These are phyloP conservation scores for Sarcophaga variegata DNA, from an alignment of 2,888 invertebrate species.

Conservation along the genomic window DNA sequence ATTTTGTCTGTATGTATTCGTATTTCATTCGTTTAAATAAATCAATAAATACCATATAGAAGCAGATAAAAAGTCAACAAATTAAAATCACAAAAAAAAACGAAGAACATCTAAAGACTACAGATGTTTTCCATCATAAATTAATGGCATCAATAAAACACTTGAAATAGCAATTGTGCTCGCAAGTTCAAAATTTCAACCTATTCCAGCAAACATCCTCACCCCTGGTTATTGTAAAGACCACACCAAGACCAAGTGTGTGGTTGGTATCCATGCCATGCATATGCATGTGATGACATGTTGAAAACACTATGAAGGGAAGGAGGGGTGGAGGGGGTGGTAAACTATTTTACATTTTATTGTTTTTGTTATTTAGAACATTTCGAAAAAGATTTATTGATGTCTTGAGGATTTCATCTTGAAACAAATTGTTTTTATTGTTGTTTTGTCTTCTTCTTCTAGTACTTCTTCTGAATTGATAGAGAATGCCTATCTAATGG, in stretches of 20 bases:
- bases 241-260: not conserved
- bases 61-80: constrained; percentile 65
- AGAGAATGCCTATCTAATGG: constrained; percentile 32
- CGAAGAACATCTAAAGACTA: constrained; percentile 37
- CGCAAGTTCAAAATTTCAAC: constrained; percentile 50
- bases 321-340: not conserved
- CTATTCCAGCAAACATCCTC: not conserved
- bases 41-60: constrained; percentile 52
- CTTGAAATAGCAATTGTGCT: constrained; percentile 67
- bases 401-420: constrained; percentile 66
- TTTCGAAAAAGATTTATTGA: constrained; percentile 66
- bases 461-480: constrained; percentile 24
- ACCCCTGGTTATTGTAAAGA: not conserved
- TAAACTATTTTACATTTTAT: constrained; percentile 35
- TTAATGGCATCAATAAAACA: constrained; percentile 70
- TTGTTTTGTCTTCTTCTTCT: not conserved
- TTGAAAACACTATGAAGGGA: not conserved
- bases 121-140: constrained; percentile 69
- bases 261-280: no score
- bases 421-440: constrained; percentile 22
- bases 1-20: no score
- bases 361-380: constrained; percentile 30
- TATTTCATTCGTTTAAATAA: constrained; percentile 56
- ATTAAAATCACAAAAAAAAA: constrained; percentile 62
- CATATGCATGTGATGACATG: not conserved